Conservation (phyloP, 2,797 vertebrate species). For the Natrix natrix region DNA sequence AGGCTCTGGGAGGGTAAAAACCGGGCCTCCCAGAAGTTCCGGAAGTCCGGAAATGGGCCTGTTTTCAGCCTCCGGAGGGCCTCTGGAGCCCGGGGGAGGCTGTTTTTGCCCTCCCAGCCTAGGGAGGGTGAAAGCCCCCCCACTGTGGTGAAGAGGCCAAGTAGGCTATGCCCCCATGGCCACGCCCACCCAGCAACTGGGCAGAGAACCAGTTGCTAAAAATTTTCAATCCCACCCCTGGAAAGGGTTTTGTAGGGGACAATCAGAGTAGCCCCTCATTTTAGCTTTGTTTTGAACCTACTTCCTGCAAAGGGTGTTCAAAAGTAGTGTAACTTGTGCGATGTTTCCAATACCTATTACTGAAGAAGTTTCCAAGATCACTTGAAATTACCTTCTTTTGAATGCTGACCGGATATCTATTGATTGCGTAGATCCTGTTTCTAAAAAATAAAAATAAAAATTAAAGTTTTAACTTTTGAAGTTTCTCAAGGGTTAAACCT, state of each 20-base stretch:
- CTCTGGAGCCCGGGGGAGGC: no score
- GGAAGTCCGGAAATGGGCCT: no score
- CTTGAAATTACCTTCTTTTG: constrained; percentile 93
- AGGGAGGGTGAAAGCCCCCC: no score
- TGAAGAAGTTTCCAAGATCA: constrained; percentile 15
- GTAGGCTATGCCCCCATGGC: no score
- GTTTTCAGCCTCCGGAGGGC: no score
- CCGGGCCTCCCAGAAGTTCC: no score
- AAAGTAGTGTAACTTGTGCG: background rate
- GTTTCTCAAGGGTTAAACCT: background rate
- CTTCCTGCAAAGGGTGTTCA: background rate
- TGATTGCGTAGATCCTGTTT: constrained; percentile 76
- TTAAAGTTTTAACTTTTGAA: background rate
- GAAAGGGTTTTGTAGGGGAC: background rate
- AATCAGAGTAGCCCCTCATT: background rate
- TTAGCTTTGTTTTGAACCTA: background rate
- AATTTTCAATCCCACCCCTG: no score
- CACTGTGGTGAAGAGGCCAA: no score
- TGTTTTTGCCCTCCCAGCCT: no score
- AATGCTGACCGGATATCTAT: constrained; percentile 98
- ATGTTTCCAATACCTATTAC: constrained; percentile 13
- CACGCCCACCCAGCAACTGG: no score
- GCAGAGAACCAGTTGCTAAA: no score
- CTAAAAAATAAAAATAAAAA: constrained; percentile 58
- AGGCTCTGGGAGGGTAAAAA: no score